Evolutionary conservation across 2,888 invertebrate genomes (phyloP), one percentile per base, ranked within the genome.

Genomic region (Trachelus iudaicus): DNA sequence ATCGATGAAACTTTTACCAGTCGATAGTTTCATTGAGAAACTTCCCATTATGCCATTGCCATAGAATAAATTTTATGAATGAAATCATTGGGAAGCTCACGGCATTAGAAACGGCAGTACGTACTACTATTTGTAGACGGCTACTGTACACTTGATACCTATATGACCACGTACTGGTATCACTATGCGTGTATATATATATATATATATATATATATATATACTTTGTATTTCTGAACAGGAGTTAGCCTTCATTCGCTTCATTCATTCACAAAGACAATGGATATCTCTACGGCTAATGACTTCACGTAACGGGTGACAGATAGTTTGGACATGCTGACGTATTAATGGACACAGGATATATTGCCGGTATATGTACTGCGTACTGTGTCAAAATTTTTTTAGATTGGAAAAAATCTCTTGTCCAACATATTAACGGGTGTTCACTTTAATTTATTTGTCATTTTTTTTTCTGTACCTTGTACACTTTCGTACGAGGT

Each of bases 201-300:
- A 40, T 23, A 56, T 9, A n/a, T n/a, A n/a, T n/a, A n/a, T n/a
- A n/a, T n/a, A n/a, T n/a, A n/a, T n/a, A n/a, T n/a, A n/a, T n/a
- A 56, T 23, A 56, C 23, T 2, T 23, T 23, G 23, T 23, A 56
- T 23, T 9, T 23, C 56, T 56, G 9, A 71, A 33, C 71, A 34
- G 13, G 34, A 34, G 71, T 71, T 71, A 71, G 31, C 31, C 34
- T 71, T 34, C 69, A 69, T 69, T 69, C 71, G 11, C 56, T 75
- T 74, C 75, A 37, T 77, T 75, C 74, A 75, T 77, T 77, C 75
- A 23, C 74, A 74, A 74, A 77, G 77, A 77, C 77, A 77, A 77
- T 77, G 31, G 69, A 33, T 69, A 35, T 30, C 74, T 74, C 73
- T 69, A 34, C 73, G 75, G 77, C 69, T 73, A 75, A 77, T 77